Conservation (phyloP, 2,113 vertebrate species). For the Xenopus tropicalis region DNA sequence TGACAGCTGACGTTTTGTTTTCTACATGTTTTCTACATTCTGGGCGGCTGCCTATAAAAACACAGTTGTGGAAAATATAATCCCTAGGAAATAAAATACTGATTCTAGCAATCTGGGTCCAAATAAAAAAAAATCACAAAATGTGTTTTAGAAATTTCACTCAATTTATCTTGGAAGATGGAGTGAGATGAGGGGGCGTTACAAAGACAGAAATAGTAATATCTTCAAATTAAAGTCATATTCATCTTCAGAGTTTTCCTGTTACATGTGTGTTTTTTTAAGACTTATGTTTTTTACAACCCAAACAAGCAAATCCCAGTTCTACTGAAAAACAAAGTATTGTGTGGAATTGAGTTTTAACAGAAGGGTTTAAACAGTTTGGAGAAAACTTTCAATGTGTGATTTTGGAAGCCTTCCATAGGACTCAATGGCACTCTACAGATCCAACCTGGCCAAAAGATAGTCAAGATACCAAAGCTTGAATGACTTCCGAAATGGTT, state of each 20-base stretch:
- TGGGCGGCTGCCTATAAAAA: slow-evolving; percentile 40
- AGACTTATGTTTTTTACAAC: not conserved
- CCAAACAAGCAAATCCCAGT: not conserved
- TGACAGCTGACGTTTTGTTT: slow-evolving; percentile 39
- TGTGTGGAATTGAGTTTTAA: too few species aligned
- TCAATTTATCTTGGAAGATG: not conserved
- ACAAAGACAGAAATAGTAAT: not conserved
- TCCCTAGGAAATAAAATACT: slow-evolving; percentile 22
- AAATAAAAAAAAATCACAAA: slow-evolving; percentile 9
- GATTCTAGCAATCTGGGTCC: slow-evolving; percentile 13
- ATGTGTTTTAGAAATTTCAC: slow-evolving; percentile 15
- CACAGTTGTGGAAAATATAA: slow-evolving; percentile 25
- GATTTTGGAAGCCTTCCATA: too few species aligned
- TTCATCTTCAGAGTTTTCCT: not conserved
- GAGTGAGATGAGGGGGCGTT: not conserved
- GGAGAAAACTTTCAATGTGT: too few species aligned
- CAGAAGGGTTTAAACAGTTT: too few species aligned
- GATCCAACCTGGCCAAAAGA: too few species aligned
- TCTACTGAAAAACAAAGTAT: too few species aligned
- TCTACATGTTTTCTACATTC: slow-evolving; percentile 11
- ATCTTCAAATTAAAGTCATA: not conserved
- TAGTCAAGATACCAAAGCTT: too few species aligned
- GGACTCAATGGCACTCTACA: too few species aligned
- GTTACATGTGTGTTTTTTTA: not conserved
- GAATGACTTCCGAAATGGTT: too few species aligned